phyloP scores from a whole-genome alignment of 2,113 vertebrate genomes.

The Recurvirostra avosetta region DNA sequence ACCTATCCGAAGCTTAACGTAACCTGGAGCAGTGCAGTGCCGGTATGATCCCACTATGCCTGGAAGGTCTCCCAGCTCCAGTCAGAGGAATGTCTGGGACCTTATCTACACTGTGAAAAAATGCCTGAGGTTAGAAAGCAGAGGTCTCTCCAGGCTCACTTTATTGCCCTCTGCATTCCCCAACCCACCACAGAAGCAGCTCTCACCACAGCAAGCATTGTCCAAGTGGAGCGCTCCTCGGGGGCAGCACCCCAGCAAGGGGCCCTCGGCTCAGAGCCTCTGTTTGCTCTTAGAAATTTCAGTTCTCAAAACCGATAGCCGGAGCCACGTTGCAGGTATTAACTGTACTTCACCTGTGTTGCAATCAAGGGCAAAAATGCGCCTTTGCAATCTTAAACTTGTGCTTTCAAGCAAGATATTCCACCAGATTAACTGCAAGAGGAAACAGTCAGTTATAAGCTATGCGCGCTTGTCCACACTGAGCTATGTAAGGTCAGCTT shows the following conservation, averaged over 20 bases:
- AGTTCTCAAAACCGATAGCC: neutral
- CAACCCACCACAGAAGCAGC: neutral
- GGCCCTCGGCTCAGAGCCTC: neutral
- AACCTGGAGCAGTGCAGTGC: neutral
- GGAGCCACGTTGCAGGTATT: neutral
- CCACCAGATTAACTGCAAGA: neutral
- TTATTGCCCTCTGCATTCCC: neutral
- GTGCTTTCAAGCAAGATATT: constrained; percentile 39
- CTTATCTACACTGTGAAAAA: neutral
- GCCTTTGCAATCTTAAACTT: neutral
- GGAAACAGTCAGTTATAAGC: constrained; percentile 13
- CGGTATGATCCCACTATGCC: accelerated
- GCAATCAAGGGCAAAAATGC: constrained; percentile 25
- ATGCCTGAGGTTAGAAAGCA: neutral
- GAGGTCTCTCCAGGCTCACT: neutral
- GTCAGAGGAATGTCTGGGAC: neutral
- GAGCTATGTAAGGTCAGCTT: neutral
- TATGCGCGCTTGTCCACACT: neutral
- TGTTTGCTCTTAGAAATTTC: neutral
- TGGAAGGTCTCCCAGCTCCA: neutral
- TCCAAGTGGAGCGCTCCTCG: accelerated
- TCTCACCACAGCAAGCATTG: neutral
- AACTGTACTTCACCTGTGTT: constrained; percentile 33
- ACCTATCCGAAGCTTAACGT: accelerated
- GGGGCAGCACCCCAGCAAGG: neutral